phyloP scores from a whole-genome alignment of 2,113 vertebrate genomes.

The Columba janthina region DNA sequence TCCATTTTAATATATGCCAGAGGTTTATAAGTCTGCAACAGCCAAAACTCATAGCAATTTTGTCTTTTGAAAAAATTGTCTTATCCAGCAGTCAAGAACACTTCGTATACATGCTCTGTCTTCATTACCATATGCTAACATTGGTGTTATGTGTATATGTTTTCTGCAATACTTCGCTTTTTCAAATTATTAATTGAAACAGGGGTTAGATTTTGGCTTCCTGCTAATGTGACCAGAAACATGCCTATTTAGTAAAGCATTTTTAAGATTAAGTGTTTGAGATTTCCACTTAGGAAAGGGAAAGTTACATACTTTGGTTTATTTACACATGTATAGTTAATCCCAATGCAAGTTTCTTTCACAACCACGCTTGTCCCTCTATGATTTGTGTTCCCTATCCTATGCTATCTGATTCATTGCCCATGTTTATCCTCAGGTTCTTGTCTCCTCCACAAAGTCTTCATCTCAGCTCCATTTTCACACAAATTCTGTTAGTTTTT shows the following conservation, averaged over 20 bases:
- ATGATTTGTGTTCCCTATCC: background rate
- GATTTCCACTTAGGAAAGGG: background rate
- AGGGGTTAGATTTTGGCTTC: background rate
- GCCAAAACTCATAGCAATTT: background rate
- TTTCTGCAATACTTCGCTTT: background rate
- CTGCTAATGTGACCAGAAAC: background rate
- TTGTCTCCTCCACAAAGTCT: background rate
- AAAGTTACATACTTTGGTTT: background rate
- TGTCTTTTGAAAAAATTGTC: background rate
- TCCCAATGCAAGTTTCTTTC: background rate
- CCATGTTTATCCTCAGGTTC: background rate
- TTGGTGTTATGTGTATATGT: background rate
- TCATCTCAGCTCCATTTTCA: background rate
- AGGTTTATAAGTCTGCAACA: background rate
- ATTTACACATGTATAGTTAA: background rate
- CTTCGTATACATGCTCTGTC: background rate
- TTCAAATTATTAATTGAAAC: background rate
- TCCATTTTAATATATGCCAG: background rate
- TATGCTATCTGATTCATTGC: background rate
- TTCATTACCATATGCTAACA: background rate
- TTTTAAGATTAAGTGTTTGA: background rate
- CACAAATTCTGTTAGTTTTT: background rate
- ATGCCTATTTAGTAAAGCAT: background rate
- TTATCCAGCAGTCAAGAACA: background rate
- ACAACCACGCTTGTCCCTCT: background rate